Evolutionary conservation across 2,888 invertebrate species (phyloP), one percentile per base, ranked within the genome.

Genomic region (Lasioglossum leucozonium): DNA sequence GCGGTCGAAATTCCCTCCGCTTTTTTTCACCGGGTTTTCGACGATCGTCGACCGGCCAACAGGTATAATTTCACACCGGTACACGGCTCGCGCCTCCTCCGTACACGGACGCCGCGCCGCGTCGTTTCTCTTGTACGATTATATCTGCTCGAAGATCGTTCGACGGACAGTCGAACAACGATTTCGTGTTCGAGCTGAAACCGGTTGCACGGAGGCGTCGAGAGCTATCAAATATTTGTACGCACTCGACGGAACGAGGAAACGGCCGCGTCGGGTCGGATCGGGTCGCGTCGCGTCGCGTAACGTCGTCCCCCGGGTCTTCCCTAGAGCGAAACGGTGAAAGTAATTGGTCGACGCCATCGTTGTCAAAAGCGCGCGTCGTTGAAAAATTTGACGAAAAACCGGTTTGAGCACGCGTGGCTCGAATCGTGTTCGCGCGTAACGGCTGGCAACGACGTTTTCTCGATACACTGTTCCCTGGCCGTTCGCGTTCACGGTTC

Each of bases 381-480:
- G 72, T 77, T 62, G 80, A 72, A 83, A n/a, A 87, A 86, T 89
- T 89, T 84, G 82, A 79, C 79, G 55, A 51, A 77, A 76, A 88
- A 89, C 89, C 89, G 89, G 89, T 89, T 89, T 81, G 51, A 71
- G 71, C 84, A 74, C 79, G 67, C 78, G 87, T 58, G 55, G n/a
- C 34, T 8, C 18, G 16, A 3, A 34, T 18, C 11, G 3, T 8
- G 58, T 5, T 58, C 4, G 13, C 58, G 58, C 58, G 30, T 18
- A 65, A 65, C 65, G 65, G 34, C 65, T 34, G 18, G 0, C 2
- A 62, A 30, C 26, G 13, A 65, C 65, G 65, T 65, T 65, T 34
- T 3, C 65, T n/a, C 51, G 65, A 65, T 8, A 65, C n/a, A n/a
- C 10, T 6, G 65, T 30, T 26, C 26, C 4, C n/a, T 11, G n/a